phyloP scores from a whole-genome alignment of 1,140 invertebrate genomes.

The Caenorhabditis tropicalis region DNA sequence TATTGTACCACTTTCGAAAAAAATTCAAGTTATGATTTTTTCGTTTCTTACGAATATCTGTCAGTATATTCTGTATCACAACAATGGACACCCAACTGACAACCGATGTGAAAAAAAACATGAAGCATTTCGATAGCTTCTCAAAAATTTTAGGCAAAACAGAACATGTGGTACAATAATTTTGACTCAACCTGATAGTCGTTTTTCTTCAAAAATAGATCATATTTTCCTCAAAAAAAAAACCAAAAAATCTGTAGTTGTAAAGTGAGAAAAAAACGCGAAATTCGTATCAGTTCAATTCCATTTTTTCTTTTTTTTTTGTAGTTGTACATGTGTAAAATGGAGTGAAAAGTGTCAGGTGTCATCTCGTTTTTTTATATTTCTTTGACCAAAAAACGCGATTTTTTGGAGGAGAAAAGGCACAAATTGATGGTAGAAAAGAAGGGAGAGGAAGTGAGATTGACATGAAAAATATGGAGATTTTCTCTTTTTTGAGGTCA shows the following conservation, averaged over 20 bases:
- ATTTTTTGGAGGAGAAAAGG: neutral
- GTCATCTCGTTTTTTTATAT: neutral
- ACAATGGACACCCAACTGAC: no score
- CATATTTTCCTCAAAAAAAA: no score
- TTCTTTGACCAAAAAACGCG: neutral
- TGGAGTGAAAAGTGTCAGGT: constrained; percentile 24
- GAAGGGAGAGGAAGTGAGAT: neutral
- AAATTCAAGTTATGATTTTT: no score
- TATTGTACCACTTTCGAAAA: no score
- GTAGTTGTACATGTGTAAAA: neutral
- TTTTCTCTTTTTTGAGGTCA: neutral
- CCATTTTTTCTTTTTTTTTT: neutral
- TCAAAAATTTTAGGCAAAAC: no score
- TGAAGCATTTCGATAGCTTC: no score
- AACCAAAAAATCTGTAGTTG: neutral
- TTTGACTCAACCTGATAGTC: no score
- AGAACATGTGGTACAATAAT: no score
- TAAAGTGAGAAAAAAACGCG: neutral
- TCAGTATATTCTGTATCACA: no score
- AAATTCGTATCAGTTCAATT: neutral
- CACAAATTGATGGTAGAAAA: neutral
- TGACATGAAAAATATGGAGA: neutral
- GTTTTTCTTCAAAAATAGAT: no score
- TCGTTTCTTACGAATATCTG: no score
- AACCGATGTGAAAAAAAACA: no score